Evolutionary conservation across 2,797 vertebrate genomes (phyloP), one percentile per base, ranked within the genome.

Genomic region (Leptatherina wallacei): DNA sequence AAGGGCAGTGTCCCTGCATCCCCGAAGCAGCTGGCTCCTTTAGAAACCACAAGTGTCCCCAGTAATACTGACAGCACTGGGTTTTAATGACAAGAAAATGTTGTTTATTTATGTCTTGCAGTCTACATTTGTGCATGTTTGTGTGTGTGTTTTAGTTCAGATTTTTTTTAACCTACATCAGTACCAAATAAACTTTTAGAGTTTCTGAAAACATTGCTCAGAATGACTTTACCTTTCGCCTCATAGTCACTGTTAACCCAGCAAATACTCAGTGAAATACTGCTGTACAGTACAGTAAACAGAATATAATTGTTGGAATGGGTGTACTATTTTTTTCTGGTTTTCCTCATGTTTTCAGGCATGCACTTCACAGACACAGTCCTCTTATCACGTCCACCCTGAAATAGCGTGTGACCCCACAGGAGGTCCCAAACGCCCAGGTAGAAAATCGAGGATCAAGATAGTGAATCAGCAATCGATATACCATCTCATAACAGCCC

Each of bases 401-500:
- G 76, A 89, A 88, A 88, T 85, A 91, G 71, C 59, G 11, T 69
- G 56, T 82, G 83, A 88, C 80, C 82, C 62, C 73, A 74, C 60
- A 75, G 65, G 71, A 87, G 80, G 75, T 76, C 56, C 80, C 65
- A 81, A 87, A 87, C 66, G 52, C 79, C 73, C 69, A 85, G 86
- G 85, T 88, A 88, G 81, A 82, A 71, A 79, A 81, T 80, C 71
- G 81, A 81, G 78, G 80, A 82, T 87, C 72, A 79, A 84, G 85
- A 87, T 75, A 81, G 84, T 92, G 86, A 93, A 87, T 91, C 89
- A 89, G 88, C 85, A 87, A 91, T 93, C 89, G 29, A 93, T 93
- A 82, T 65, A 89, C 51, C 87, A 85, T 87, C 85, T 90, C 86
- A 77, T 56, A 75, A 85, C 78, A 76, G 76, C 85, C 88, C 88